These are phyloP conservation scores for Achroia grisella DNA, from an alignment of 1,140 invertebrate species.

Conservation along the genomic window DNA sequence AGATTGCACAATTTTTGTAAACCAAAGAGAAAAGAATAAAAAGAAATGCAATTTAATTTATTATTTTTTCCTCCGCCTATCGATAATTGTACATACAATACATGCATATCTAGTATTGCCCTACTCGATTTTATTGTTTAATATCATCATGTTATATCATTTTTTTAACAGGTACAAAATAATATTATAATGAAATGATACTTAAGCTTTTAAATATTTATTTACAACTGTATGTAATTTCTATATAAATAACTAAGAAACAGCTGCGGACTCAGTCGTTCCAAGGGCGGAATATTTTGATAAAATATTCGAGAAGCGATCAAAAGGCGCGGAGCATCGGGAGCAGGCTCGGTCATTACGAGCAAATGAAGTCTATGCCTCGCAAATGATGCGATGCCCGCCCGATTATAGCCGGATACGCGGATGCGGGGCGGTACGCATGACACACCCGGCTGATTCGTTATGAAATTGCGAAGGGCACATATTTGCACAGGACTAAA, in stretches of 20 bases:
- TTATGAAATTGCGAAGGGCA: conserved; percentile 10
- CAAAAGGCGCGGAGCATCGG: conserved; percentile 2
- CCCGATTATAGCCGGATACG: conserved; percentile 12
- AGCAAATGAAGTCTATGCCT: conserved; percentile 22
- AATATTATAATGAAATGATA: too few relatives aligned
- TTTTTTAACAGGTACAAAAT: too few relatives aligned
- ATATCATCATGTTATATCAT: too few relatives aligned
- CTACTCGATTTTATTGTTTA: too few relatives aligned
- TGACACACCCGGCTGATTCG: background rate
- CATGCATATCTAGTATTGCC: too few relatives aligned
- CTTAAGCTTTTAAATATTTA: too few relatives aligned
- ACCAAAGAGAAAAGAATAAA: too few relatives aligned
- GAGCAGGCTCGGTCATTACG: conserved; percentile 20
- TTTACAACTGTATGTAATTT: too few relatives aligned
- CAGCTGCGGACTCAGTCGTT: conserved; percentile 2
- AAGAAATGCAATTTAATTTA: too few relatives aligned
- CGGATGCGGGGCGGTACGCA: background rate
- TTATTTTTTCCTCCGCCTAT: too few relatives aligned
- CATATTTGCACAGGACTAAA: conserved; percentile 6
- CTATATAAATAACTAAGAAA: background rate
- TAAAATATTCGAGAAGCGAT: conserved; percentile 21
- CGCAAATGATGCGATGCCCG: conserved; percentile 24
- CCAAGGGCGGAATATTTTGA: conserved; percentile 14
- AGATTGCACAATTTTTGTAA: too few relatives aligned
- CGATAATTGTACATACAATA: too few relatives aligned